These are phyloP conservation scores for Pseudochirops corinnae DNA, from an alignment of 2,797 vertebrate species.

Conservation along the genomic window DNA sequence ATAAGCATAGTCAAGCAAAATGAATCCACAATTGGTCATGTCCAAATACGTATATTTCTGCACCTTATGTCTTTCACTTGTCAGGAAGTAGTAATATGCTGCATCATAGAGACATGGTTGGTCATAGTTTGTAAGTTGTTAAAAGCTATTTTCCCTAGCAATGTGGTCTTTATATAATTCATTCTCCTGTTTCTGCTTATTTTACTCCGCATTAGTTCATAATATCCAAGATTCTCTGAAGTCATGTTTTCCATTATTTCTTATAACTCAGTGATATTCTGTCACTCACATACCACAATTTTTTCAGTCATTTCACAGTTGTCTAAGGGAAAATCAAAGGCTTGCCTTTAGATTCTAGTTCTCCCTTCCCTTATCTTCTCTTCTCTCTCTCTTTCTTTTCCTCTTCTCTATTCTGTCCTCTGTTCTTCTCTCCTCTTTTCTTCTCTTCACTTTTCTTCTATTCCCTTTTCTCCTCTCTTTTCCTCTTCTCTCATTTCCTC, in stretches of 20 bases:
- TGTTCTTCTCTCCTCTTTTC: not conserved
- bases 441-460: not conserved
- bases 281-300: not conserved
- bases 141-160: not conserved
- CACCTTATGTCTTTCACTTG: not conserved
- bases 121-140: not conserved
- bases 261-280: not conserved
- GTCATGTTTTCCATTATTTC: not conserved
- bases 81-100: not conserved
- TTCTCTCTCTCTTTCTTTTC: not conserved
- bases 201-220: not conserved
- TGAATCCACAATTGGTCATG: not conserved
- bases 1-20: not conserved
- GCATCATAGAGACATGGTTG: not conserved
- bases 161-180: not conserved
- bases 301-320: not conserved
- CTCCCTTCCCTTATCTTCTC: not conserved
- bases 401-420: not conserved
- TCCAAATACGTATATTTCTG: not conserved
- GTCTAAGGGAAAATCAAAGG: not conserved
- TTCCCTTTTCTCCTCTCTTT: not conserved
- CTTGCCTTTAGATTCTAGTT: not conserved
- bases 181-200: not conserved
- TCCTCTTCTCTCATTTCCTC: not conserved
- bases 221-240: not conserved